Evolutionary conservation across 1,140 invertebrate genomes (phyloP).

Genomic region (Xylocopa sonorina): DNA sequence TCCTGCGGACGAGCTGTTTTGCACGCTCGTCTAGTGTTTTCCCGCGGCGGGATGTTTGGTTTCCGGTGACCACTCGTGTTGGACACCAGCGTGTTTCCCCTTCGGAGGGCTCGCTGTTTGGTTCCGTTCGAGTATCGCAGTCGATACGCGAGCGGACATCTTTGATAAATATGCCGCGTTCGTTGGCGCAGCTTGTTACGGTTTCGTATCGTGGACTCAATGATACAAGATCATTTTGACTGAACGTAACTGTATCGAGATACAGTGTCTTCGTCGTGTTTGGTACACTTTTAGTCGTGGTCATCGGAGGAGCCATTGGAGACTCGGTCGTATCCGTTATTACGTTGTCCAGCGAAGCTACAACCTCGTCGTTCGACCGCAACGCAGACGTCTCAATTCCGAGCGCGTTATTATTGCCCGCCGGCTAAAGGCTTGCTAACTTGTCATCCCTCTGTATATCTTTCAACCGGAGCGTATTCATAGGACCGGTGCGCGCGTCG

Average conservation of each 20-base stretch:
- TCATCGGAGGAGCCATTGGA: too few relatives aligned
- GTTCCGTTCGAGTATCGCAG: background rate
- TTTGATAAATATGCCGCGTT: background rate
- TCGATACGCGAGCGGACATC: background rate
- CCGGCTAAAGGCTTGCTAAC: background rate
- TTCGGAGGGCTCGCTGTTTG: background rate
- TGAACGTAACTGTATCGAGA: too few relatives aligned
- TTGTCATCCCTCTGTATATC: constrained; percentile 5
- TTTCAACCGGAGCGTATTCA: background rate
- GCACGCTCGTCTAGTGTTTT: background rate
- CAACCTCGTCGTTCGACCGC: too few relatives aligned
- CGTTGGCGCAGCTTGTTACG: background rate
- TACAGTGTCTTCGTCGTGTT: too few relatives aligned
- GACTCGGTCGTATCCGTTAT: too few relatives aligned
- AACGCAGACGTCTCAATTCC: background rate
- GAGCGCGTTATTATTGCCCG: background rate
- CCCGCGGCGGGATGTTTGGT: constrained; percentile 18
- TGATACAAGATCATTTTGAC: too few relatives aligned
- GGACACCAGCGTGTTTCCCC: too few relatives aligned
- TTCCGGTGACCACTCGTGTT: constrained; percentile 12
- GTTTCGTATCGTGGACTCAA: too few relatives aligned
- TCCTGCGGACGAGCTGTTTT: constrained; percentile 2
- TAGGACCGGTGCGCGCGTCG: background rate
- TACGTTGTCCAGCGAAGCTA: too few relatives aligned
- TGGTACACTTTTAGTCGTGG: too few relatives aligned